Conservation (phyloP, 2,797 vertebrate species). For the Picus viridis region DNA sequence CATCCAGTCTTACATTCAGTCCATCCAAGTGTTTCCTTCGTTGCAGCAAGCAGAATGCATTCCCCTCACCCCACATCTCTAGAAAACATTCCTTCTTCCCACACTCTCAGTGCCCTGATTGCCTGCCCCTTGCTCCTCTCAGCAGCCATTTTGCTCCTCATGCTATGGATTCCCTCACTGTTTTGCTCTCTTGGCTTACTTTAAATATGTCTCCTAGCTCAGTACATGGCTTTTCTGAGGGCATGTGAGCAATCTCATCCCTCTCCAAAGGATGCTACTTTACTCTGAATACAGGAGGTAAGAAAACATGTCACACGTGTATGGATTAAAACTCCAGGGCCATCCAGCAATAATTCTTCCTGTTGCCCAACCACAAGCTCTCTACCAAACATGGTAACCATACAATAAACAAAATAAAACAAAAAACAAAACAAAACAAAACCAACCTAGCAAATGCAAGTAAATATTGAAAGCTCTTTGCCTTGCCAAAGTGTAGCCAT, state of each 20-base stretch:
- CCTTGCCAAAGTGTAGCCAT: too few species aligned
- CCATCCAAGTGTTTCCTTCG: neutral
- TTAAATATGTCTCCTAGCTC: neutral
- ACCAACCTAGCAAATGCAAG: too few species aligned
- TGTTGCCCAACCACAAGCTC: neutral
- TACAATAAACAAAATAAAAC: neutral
- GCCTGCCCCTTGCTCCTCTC: neutral
- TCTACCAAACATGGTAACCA: neutral
- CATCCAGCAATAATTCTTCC: neutral
- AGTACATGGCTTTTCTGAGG: neutral
- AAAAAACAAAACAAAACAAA: too few species aligned
- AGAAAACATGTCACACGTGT: neutral
- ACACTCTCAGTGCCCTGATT: neutral
- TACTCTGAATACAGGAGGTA: neutral
- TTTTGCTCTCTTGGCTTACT: neutral
- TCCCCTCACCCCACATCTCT: too few species aligned
- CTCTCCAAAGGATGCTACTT: neutral
- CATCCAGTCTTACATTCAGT: neutral
- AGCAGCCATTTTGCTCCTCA: neutral
- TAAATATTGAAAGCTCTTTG: too few species aligned
- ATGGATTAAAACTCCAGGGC: neutral
- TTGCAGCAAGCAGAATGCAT: neutral
- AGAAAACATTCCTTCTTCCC: neutral
- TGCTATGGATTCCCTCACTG: neutral
- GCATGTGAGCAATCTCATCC: neutral